These are phyloP conservation scores for Oryzias curvinotus DNA, from an alignment of 2,113 vertebrate genomes.

Conservation along the genomic window DNA sequence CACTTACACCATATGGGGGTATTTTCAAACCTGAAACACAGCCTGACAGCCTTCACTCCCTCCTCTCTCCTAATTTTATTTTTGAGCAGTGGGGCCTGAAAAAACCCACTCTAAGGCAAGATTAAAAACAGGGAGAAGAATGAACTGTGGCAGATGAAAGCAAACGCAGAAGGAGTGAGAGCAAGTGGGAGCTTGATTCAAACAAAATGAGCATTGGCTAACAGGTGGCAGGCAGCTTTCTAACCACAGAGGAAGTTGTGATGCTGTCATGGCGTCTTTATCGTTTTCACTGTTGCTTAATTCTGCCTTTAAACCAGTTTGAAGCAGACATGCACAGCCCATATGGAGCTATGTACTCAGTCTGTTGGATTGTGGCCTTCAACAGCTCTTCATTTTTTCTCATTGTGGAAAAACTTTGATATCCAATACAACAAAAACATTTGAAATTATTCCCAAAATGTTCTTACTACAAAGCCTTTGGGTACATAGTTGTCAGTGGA, in stretches of 20 bases:
- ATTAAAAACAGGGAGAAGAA: slow-evolving; percentile 10
- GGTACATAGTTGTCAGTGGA: slow-evolving; percentile 16
- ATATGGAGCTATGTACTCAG: slow-evolving; percentile 19
- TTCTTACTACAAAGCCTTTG: neutral
- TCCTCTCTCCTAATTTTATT: slow-evolving; percentile 38
- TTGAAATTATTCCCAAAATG: neutral
- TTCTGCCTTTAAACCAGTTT: slow-evolving; percentile 49
- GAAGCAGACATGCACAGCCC: slow-evolving; percentile 11
- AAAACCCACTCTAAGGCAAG: slow-evolving; percentile 49
- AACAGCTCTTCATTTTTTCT: neutral
- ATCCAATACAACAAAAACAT: neutral
- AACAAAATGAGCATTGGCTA: slow-evolving; percentile 31
- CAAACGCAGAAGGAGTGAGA: slow-evolving; percentile 31
- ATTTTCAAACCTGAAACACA: slow-evolving; percentile 50
- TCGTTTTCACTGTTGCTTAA: slow-evolving; percentile 45
- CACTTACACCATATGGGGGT: slow-evolving; percentile 47
- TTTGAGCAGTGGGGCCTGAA: slow-evolving; percentile 34
- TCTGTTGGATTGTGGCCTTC: slow-evolving; percentile 10
- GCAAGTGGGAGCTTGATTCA: slow-evolving; percentile 19
- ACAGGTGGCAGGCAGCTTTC: slow-evolving; percentile 66
- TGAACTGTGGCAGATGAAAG: slow-evolving; percentile 38
- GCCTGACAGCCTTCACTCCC: slow-evolving; percentile 8
- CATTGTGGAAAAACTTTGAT: slow-evolving; percentile 38
- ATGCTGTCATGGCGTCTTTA: slow-evolving; percentile 53
- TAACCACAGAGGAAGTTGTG: slow-evolving; percentile 68